Base-by-base conservation (phyloP, 2,113 vertebrate genomes). In the Epinephelus lanceolatus region DNA sequence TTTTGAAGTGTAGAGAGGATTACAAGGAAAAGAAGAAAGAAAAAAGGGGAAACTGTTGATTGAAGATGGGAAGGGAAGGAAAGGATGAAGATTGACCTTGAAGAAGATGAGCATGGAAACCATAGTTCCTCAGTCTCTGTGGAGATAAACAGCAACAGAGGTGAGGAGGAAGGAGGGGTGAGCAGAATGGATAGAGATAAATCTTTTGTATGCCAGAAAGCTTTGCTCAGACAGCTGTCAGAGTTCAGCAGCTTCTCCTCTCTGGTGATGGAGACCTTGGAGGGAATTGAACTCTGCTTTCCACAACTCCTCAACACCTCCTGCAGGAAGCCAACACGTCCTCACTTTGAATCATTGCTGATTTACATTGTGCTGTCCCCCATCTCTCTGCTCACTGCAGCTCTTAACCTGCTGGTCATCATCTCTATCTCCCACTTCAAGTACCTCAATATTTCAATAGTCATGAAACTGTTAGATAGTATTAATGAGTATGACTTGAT, bases 301-400 rank as follows among this genome's bases (percentile, higher is more conserved):
- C 86, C 86, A 84, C 49, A 81, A 1, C 67, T 81, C 19, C 72
- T 75, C 42, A 87, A 80, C 60, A 6, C 10, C 17, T 85, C 83
- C 27, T 87, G 86, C 72, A 68, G 7, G 51, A 88, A 72, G 7
- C 15, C n/a, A 1, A 27, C 6, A 6, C 55, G 17, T 47, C 17
- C 63, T 77, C 25, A 53, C 5, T 61, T 25, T 47, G 60, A 76
- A 7, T 1, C 15, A 1, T 5, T 73, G 62, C 21, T 78, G 2
- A 10, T 19, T 40, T 52, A 56, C 56, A 10, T 55, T 40, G 1
- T 76, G 8, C 47, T 68, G 33, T 47, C 27, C 6, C 37, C 27
- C 42, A 78, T 67, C 25, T 45, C 75, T 77, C 6, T 67, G 37
- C 17, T 67, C 23, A 67, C 49, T 17, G 40, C 18, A 17, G 23